phyloP scores from a whole-genome alignment of 2,888 invertebrate species.

The Metallyticus violacea region DNA sequence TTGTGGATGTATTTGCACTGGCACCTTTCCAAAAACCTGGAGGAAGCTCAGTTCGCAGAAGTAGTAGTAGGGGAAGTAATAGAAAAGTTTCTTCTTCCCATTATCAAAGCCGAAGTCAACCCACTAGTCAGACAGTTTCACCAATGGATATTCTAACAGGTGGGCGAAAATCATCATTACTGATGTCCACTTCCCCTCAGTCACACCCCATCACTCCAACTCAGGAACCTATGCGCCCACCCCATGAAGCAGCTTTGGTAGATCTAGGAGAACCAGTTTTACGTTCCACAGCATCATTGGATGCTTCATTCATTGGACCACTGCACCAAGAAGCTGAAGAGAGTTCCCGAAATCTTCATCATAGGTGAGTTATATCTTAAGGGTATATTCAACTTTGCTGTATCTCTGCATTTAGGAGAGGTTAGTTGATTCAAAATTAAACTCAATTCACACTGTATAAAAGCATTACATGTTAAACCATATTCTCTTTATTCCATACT shows the following conservation, averaged over 20 bases:
- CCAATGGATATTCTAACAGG: slow-evolving; percentile 28
- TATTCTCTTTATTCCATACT: too few relatives aligned
- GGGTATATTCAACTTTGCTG: not conserved
- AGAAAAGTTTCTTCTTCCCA: not conserved
- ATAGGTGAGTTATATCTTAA: not conserved
- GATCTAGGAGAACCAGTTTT: slow-evolving; percentile 29
- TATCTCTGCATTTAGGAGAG: too few relatives aligned
- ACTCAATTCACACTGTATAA: too few relatives aligned
- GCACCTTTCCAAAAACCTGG: slow-evolving; percentile 57
- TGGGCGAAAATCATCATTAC: slow-evolving; percentile 25
- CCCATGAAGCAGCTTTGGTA: slow-evolving; percentile 30
- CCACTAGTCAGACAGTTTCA: slow-evolving; percentile 33
- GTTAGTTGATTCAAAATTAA: too few relatives aligned
- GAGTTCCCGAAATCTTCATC: not conserved
- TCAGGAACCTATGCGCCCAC: not conserved
- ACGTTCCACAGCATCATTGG: not conserved
- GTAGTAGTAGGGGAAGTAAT: slow-evolving; percentile 18
- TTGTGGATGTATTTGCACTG: slow-evolving; percentile 64
- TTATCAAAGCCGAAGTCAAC: slow-evolving; percentile 30
- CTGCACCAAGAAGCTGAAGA: not conserved
- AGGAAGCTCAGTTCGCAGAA: not conserved
- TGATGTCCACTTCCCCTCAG: slow-evolving; percentile 19
- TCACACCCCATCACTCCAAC: not conserved
- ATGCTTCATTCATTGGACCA: not conserved
- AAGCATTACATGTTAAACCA: too few relatives aligned